Base-by-base conservation (phyloP, 1,140 invertebrate species). In the Dinothrombium tinctorium region DNA sequence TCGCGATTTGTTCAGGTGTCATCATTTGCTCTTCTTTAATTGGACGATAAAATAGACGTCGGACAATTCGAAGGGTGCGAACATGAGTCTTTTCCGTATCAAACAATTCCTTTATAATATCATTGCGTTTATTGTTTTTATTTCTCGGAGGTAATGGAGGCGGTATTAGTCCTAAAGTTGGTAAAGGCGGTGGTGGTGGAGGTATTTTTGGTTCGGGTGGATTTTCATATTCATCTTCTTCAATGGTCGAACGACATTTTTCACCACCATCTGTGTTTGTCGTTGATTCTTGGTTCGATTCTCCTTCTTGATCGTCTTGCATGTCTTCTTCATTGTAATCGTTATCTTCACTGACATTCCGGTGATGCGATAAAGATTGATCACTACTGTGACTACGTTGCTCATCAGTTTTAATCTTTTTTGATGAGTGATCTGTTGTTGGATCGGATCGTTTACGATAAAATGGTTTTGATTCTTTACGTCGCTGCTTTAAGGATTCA, bases 1-100 rank as follows among this genome's bases (percentile, higher is more conserved):
- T 61, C 22, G 73, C 63, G 17, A 90, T 63, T 51, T 92, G 73
- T 19, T 89, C 80, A 3, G 67, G 51, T 3, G 78, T 69, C 29
- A 89, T 63, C 40, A 68, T 58, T 50, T 66, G 59, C 32, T 54
- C 53, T 24, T 55, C 63, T 19, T 73, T 67, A 41, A 72, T 67
- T 0, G 82, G 84, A 33, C 69, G 71, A 50, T 81, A 77, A 63
- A 96, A 96, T 39, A 95, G 65, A 47, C 71, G 66, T 29, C 84
- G 74, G n/a, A 96, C 63, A 2, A 95, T 76, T 59, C 82, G 87
- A 40, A 98, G 63, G 54, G 84, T 87, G 35, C 86, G 72, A 25
- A 95, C 81, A 63, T 98, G 89, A 23, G 81, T 86, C 43, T 75
- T 66, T 61, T 98, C 92, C 2, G 90, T 95, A 54, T 90, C 78